Conservation (phyloP, 2,888 invertebrate species). For the Acanthoscelides obtectus region DNA sequence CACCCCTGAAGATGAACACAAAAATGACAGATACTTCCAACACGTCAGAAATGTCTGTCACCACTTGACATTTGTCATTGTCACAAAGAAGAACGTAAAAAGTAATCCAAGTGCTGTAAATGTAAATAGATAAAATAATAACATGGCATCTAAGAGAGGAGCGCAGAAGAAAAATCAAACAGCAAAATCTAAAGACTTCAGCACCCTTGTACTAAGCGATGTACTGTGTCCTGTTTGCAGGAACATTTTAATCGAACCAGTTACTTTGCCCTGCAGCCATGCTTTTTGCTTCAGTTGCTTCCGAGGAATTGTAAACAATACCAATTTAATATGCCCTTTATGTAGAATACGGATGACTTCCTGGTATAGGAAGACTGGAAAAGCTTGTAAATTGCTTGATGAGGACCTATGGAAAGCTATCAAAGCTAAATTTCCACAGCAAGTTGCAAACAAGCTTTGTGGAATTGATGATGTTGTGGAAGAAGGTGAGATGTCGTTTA, state of each 20-base stretch:
- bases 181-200: slow-evolving; percentile 33
- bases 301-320: slow-evolving; percentile 69
- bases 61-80: neutral
- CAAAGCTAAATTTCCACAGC: slow-evolving; percentile 59
- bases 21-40: no score
- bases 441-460: slow-evolving; percentile 57
- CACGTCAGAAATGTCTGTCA: neutral
- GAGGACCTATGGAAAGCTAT: slow-evolving; percentile 64
- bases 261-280: slow-evolving; percentile 78
- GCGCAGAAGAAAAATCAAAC: slow-evolving; percentile 26
- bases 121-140: neutral
- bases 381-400: slow-evolving; percentile 65
- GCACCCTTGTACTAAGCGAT: slow-evolving; percentile 38
- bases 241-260: slow-evolving; percentile 75
- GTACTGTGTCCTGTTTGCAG: slow-evolving; percentile 73
- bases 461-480: slow-evolving; percentile 57
- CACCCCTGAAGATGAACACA: no score
- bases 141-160: slow-evolving; percentile 34
- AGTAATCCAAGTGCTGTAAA: neutral
- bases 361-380: slow-evolving; percentile 71
- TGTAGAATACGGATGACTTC: slow-evolving; percentile 76
- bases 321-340: slow-evolving; percentile 74
- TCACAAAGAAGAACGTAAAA: neutral
- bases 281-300: slow-evolving; percentile 75
- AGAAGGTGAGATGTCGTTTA: slow-evolving; percentile 50